Evolutionary conservation across 2,113 vertebrate genomes (phyloP).

Genomic region (Corythaixoides concolor): DNA sequence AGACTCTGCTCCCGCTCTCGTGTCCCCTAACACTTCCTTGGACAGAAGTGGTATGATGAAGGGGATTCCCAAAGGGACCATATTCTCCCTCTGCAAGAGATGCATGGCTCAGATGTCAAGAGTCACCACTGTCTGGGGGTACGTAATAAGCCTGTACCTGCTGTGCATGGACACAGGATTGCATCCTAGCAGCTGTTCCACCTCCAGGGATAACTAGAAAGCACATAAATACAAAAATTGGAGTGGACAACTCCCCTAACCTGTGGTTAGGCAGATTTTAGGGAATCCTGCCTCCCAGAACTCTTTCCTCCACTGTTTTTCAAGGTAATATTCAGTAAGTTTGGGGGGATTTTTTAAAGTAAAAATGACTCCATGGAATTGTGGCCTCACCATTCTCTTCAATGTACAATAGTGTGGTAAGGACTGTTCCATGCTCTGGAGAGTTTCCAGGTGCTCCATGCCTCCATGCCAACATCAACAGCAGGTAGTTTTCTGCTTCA

Average conservation of each 20-base stretch:
- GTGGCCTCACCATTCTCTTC: not conserved
- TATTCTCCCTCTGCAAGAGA: not conserved
- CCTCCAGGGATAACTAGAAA: not conserved
- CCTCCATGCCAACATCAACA: no score
- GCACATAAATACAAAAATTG: not conserved
- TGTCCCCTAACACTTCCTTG: not conserved
- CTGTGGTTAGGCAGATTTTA: not conserved
- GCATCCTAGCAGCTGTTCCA: not conserved
- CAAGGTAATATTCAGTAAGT: not conserved
- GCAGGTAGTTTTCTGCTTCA: not conserved
- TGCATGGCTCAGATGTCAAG: not conserved
- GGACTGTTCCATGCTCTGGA: no score
- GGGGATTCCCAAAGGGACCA: not conserved
- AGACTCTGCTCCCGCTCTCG: not conserved
- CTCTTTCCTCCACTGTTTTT: not conserved
- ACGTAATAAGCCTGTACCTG: not conserved
- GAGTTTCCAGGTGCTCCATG: no score
- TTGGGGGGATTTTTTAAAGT: rapidly evolving
- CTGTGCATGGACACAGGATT: not conserved
- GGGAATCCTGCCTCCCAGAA: not conserved
- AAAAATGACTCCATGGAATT: not conserved
- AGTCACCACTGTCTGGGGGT: not conserved
- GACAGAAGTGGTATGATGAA: not conserved
- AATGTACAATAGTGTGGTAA: not conserved
- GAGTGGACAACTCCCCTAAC: not conserved